phyloP scores from a whole-genome alignment of 2,888 invertebrate genomes.

The Protonemura montana region DNA sequence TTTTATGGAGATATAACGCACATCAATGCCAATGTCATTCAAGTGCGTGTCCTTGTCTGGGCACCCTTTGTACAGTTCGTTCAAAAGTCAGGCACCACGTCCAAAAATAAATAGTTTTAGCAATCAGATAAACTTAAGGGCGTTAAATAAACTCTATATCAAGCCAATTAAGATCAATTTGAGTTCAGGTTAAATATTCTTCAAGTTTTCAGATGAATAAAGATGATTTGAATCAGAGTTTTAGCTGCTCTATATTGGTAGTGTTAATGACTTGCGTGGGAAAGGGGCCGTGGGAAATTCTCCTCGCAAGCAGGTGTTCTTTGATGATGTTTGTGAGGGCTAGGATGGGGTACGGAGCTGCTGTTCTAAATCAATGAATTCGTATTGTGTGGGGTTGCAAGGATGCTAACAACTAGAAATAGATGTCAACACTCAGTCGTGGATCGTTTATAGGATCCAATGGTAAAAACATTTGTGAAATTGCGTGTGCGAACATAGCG shows the following conservation, averaged over 20 bases:
- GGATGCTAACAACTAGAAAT: background rate
- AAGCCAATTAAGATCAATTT: background rate
- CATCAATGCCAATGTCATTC: background rate
- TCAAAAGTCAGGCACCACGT: conserved; percentile 2
- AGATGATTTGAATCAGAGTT: conserved; percentile 23
- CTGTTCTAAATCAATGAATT: conserved; percentile 50
- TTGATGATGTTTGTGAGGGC: conserved; percentile 59
- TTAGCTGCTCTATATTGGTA: conserved; percentile 46
- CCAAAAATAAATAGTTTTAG: background rate
- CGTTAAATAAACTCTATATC: too few relatives aligned
- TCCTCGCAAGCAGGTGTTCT: conserved; percentile 79
- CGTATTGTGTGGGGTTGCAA: conserved; percentile 43
- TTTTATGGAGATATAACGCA: background rate
- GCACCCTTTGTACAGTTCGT: conserved; percentile 22
- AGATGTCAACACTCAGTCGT: background rate
- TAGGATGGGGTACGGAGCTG: conserved; percentile 48
- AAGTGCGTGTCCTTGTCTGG: background rate
- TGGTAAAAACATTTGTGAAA: background rate
- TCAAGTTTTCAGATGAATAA: background rate
- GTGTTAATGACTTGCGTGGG: conserved; percentile 49
- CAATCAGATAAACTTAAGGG: too few relatives aligned
- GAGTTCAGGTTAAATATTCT: background rate
- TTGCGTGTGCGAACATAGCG: background rate
- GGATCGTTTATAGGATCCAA: background rate
- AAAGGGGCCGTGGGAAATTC: conserved; percentile 66